phyloP scores from a whole-genome alignment of 2,888 invertebrate species.

The Limnephilus rhombicus region DNA sequence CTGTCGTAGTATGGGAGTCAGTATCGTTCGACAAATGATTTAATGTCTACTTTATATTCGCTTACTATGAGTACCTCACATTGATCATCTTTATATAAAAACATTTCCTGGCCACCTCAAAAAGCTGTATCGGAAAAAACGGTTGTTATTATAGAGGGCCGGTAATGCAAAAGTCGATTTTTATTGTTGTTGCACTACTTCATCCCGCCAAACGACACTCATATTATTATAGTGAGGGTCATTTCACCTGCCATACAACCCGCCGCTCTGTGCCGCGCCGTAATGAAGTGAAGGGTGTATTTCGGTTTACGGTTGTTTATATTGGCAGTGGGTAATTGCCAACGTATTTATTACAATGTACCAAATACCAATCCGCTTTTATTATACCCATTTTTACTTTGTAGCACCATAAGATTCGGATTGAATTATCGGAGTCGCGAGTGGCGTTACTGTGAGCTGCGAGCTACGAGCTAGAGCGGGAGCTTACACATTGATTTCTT shows the following conservation, averaged over 20 bases:
- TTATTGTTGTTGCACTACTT: neutral
- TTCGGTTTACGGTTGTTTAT: constrained; percentile 52
- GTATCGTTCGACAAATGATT: too few species aligned
- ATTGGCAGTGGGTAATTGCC: constrained; percentile 44
- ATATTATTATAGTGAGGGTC: neutral
- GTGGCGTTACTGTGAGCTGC: neutral
- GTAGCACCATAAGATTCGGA: constrained; percentile 19
- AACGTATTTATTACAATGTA: constrained; percentile 36
- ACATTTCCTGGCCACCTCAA: too few species aligned
- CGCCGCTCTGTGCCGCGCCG: constrained; percentile 27
- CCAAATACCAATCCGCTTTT: constrained; percentile 29
- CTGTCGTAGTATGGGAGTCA: too few species aligned
- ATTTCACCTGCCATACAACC: neutral
- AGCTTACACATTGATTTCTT: neutral
- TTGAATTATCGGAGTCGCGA: constrained; percentile 35
- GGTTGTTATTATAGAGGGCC: neutral
- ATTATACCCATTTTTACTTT: constrained; percentile 24
- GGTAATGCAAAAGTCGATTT: neutral
- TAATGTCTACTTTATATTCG: too few species aligned
- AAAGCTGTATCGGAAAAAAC: too few species aligned
- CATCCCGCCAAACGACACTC: neutral
- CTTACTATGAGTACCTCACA: too few species aligned
- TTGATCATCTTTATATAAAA: too few species aligned
- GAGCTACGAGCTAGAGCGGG: neutral
- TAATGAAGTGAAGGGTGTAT: constrained; percentile 54